Evolutionary conservation across 2,888 invertebrate genomes (phyloP), one percentile per base, ranked within the genome.

Genomic region (Lepeophtheirus nordmannii): DNA sequence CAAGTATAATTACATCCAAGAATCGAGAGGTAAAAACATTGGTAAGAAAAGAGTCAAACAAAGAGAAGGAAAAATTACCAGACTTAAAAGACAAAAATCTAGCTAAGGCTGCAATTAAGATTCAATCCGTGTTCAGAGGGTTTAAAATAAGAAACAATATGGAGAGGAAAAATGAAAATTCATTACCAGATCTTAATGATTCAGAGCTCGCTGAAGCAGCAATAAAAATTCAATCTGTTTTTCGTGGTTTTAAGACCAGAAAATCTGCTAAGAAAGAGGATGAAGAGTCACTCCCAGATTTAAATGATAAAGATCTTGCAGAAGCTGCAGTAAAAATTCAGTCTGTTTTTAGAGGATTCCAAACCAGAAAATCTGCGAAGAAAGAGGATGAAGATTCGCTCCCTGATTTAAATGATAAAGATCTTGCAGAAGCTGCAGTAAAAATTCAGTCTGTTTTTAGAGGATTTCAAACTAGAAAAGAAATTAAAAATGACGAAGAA

Each of bases 281-380:
- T 10, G 60, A 60, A 7, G 60, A 38, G 1, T 17, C 10, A 1
- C 12, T 62, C 7, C 62, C 62, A 1, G 40, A 62, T 62, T n/a
- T 62, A 20, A 65, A n/a, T 9, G 22, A 30, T 37, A 38, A 59
- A n/a, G 58, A 65, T 8, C 39, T 62, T 3, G 39, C 40, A 1
- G 37, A 58, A 37, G 65, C 65, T 58, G 39, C 58, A 20, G 7
- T 58, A n/a, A 65, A 65, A 37, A 65, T 65, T 65, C 65, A 65
- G 22, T 37, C 58, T 7, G 57, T 57, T 12, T 65, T 58, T 65
- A 22, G 57, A n/a, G 65, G 65, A 17, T 65, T 65, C 38, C 58
- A 65, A 58, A 53, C 58, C 10, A 58, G 65, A 58, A 65, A 65
- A 58, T n/a, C n/a, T n/a, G 23, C 30, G 9, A 38, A 30, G 1